Conservation (phyloP, 2,888 invertebrate genomes). For the Xanthorhoe designata region DNA sequence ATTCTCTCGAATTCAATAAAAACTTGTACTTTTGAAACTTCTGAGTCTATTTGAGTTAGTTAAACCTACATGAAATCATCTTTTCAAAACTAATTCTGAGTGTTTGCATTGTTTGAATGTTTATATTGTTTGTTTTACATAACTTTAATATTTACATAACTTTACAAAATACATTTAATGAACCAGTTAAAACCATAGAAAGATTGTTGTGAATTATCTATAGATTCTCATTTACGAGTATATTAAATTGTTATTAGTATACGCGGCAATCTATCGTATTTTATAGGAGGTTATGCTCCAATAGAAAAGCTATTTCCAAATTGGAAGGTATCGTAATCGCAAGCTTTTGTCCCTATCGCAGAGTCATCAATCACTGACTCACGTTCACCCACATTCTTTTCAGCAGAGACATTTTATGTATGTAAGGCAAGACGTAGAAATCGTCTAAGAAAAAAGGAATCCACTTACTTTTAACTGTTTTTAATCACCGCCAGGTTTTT, state of each 20-base stretch:
- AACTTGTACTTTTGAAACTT: background rate
- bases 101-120: no score
- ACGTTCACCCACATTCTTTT: constrained; percentile 18
- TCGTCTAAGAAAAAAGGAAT: background rate
- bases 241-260: background rate
- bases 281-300: constrained; percentile 38
- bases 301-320: constrained; percentile 55
- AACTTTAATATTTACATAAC: no score
- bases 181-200: background rate
- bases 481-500: background rate
- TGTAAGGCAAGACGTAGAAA: background rate
- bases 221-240: background rate
- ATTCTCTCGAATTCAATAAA: constrained; percentile 1
- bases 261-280: background rate
- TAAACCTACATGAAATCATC: no score
- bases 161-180: no score
- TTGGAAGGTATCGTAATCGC: constrained; percentile 53
- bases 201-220: background rate
- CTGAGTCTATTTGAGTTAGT: no score
- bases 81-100: no score
- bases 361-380: constrained; percentile 57
- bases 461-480: background rate
- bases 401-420: background rate
- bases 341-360: constrained; percentile 43
- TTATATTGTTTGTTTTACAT: no score